Percentiles rank a stretch among this genome's conserved stretches.
phyloP scores from a whole-genome alignment of 2,113 vertebrate genomes.

The Lasiurus borealis region DNA sequence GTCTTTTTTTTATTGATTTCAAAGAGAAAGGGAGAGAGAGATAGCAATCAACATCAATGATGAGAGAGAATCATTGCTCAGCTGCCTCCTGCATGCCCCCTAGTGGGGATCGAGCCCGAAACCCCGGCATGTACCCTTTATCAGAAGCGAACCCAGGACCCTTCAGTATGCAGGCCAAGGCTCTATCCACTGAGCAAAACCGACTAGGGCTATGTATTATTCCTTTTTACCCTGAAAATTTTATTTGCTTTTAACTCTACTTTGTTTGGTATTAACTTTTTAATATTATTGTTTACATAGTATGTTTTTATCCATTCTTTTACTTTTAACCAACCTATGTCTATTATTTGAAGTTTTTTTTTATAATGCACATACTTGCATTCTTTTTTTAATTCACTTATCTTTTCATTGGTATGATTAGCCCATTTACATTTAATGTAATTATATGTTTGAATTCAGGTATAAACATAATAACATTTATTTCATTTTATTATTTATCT shows the following conservation, averaged over 20 bases:
- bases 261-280: neutral
- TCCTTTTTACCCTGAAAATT: neutral
- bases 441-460: neutral
- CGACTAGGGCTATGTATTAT: no score
- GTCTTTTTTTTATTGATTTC: no score
- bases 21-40: no score
- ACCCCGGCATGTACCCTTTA: no score
- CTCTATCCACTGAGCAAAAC: no score
- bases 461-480: neutral
- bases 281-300: neutral
- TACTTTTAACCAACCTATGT: neutral
- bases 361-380: neutral
- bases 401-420: neutral
- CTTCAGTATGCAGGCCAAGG: no score
- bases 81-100: no score
- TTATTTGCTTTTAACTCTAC: neutral
- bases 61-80: no score
- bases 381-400: neutral
- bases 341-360: neutral
- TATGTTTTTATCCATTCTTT: neutral
- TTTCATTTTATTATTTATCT: neutral
- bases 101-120: no score
- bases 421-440: neutral
- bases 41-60: no score
- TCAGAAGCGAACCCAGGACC: no score